Evolutionary conservation across 2,888 invertebrate species (phyloP), one percentile per base, ranked within the genome.

Genomic region (Trichogramma evanescens): DNA sequence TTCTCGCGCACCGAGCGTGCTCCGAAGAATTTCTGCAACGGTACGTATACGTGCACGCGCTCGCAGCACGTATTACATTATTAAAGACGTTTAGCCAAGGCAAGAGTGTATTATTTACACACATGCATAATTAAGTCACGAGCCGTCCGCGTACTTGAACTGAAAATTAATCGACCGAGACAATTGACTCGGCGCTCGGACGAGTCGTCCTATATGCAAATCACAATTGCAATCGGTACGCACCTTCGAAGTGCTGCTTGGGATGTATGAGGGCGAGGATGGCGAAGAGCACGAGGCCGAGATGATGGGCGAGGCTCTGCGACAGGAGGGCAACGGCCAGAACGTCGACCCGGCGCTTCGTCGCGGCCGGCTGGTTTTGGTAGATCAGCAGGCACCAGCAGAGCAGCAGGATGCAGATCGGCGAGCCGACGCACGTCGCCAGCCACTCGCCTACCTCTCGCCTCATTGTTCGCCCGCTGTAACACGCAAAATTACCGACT

Each of bases 341-440:
- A 49, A 81, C 73, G 67, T 82, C 82, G 66, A 81, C 77, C 52
- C 79, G 78, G 45, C 80, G 70, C 74, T 82, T 76, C 62, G 70
- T 65, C 53, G 73, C 70, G 26, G 74, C 70, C 42, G 76, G 72
- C 63, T 80, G 80, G 59, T 78, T 78, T 72, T 80, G 80, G 68
- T 81, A 78, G 60, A 81, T 79, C 67, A 80, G 74, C 57, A 81
- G 73, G 26, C 77, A 77, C 79, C 79, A 80, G 53, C 77, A 76
- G 50, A 81, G 70, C 62, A 78, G 70, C 46, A 80, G 77, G 63
- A 80, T 73, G 68, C 77, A 76, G 65, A 80, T 72, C 61, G 80
- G 80, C 61, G 79, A 78, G 67, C 77, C 78, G 63, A 80, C 78
- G 68, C 79, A 80, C 65, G 79, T 78, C 69, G 78, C 78, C 68